These are phyloP conservation scores for Nipponacmea schrenckii DNA, from an alignment of 2,888 invertebrate genomes.

Conservation along the genomic window DNA sequence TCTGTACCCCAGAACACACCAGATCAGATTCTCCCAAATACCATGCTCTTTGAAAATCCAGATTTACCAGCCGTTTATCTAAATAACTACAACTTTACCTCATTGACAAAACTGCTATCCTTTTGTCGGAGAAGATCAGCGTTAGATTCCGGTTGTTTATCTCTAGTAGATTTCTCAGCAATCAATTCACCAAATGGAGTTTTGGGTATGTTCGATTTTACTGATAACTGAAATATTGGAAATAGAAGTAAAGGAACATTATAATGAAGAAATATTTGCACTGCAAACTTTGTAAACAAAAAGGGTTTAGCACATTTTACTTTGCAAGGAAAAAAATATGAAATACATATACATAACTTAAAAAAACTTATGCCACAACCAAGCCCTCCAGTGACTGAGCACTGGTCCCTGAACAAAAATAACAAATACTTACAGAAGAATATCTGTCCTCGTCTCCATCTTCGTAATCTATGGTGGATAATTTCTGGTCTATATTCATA, in stretches of 20 bases:
- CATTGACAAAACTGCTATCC: neutral
- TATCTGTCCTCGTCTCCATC: constrained; percentile 15
- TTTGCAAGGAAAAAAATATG: too few relatives aligned
- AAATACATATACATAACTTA: too few relatives aligned
- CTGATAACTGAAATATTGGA: neutral
- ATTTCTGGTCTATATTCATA: constrained; percentile 50
- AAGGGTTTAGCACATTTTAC: too few relatives aligned
- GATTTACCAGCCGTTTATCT: too few relatives aligned
- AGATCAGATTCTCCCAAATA: too few relatives aligned
- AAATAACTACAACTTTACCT: neutral
- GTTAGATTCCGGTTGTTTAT: neutral
- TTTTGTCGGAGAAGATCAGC: neutral
- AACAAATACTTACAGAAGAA: neutral
- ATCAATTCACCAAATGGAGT: neutral
- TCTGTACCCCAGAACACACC: too few relatives aligned
- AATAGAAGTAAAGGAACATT: neutral
- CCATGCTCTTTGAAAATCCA: too few relatives aligned
- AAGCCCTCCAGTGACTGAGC: too few relatives aligned
- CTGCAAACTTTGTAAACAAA: too few relatives aligned
- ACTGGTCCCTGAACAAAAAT: too few relatives aligned
- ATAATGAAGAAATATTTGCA: too few relatives aligned
- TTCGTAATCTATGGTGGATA: constrained; percentile 40
- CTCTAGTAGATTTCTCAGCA: neutral
- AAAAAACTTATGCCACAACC: too few relatives aligned
- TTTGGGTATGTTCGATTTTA: neutral